Conservation (phyloP, 2,797 vertebrate genomes). For the Labroides dimidiatus region DNA sequence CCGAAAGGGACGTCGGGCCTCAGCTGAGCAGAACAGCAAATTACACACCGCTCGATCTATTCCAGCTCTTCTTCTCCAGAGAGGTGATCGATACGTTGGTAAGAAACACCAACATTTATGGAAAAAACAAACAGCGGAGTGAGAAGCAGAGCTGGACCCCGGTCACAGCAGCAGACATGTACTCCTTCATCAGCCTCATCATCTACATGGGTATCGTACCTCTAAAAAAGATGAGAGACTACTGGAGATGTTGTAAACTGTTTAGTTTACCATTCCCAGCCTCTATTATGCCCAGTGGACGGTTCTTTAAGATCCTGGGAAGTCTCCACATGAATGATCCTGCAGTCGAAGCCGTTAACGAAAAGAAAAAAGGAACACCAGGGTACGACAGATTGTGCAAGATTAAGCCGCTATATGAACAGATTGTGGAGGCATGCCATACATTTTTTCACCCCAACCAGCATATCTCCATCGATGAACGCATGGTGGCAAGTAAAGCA, state of each 20-base stretch:
- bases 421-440: conserved; percentile 67
- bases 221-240: conserved; percentile 66
- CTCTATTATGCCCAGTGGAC: conserved; percentile 63
- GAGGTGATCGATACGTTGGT: conserved; percentile 62
- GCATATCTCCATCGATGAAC: conserved; percentile 75
- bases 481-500: conserved; percentile 77
- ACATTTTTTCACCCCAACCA: conserved; percentile 70
- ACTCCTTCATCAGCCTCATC: conserved; percentile 66
- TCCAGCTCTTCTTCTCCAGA: conserved; percentile 69
- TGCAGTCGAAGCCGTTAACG: conserved; percentile 51
- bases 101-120: conserved; percentile 66
- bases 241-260: conserved; percentile 63
- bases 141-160: conserved; percentile 46
- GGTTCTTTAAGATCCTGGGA: conserved; percentile 60
- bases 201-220: conserved; percentile 72
- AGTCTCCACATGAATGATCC: conserved; percentile 68
- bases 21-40: conserved; percentile 62
- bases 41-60: conserved; percentile 69
- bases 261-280: conserved; percentile 65
- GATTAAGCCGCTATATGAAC: conserved; percentile 72
- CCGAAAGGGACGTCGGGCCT: conserved; percentile 54
- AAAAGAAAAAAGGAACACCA: conserved; percentile 55
- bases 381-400: conserved; percentile 67
- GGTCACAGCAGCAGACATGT: conserved; percentile 60
- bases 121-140: conserved; percentile 38